Evolutionary conservation across 92 coral and sea anemone species (phyloP), one percentile per base, ranked within the genome.

Genomic region (Isaurus tuberculatus): DNA sequence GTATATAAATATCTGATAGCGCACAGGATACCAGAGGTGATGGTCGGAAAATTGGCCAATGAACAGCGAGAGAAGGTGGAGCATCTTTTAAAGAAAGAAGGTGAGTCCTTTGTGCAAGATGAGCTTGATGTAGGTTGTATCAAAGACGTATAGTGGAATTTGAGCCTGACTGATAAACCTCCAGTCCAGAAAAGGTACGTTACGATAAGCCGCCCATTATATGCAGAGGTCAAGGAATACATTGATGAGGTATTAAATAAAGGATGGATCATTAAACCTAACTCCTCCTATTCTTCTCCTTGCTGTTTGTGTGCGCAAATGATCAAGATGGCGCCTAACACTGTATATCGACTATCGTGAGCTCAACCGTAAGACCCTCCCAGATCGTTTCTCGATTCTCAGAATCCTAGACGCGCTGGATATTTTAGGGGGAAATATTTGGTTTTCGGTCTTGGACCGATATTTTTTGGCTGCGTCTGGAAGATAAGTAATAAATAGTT

Each of bases 161-260:
- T 64, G 22, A n/a, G 1, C 8, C 69, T 80, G 9, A 80, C 33
- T 6, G 73, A 40, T 42, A 40, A 64, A 28, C 22, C 69, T 27
- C 70, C 83, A 7, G 70, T 78, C 30, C 83, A 78, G 48, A 78
- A 78, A 57, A 78, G 44, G 28, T 78, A 78, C 26, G 69, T 53
- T 19, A 8, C 70, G 14, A 53, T 57, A 17, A 70, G 82, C 32
- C 28, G 44, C 19, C 82, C 82, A 31, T 25, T 86, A 15, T 86
- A 86, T 67, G 79, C 85, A 0, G 89, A 86, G 48, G 89, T 65
- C 37, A 86, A 79, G 33, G 51, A 26, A 17, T 86, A 86, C 34
- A 31, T 53, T 25, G 85, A 77, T 30, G 85, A 44, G 22, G 44
- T 69, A 43, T 65, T 68, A 30, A 83, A 83, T 14, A 70, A 58